Evolutionary conservation across 2,113 vertebrate species (phyloP).

Genomic region (Sinocyclocheilus anshuiensis): DNA sequence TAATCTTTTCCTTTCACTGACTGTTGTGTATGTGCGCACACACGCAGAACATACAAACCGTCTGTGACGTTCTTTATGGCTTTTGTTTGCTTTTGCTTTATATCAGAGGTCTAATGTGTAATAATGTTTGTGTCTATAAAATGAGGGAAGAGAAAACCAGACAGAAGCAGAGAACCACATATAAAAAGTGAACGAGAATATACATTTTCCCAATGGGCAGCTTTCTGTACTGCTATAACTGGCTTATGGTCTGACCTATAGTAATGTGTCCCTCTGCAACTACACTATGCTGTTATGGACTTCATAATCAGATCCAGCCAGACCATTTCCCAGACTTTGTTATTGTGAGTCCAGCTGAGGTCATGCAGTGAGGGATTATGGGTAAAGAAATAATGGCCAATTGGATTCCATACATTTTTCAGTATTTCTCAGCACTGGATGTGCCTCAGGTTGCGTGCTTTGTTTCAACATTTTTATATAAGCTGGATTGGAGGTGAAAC

Average conservation of each 20-base stretch:
- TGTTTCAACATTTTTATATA: background rate
- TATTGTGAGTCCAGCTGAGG: constrained; percentile 23
- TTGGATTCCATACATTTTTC: constrained; percentile 26
- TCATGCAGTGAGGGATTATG: constrained; percentile 35
- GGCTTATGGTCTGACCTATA: background rate
- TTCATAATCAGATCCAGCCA: constrained; percentile 31
- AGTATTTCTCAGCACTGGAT: background rate
- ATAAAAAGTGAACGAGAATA: background rate
- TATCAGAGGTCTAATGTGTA: background rate
- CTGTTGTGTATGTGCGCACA: background rate
- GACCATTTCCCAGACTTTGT: constrained; percentile 15
- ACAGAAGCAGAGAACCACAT: background rate
- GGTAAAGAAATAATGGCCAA: constrained; percentile 35
- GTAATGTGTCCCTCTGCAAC: background rate
- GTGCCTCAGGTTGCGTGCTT: background rate
- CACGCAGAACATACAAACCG: constrained; percentile 44
- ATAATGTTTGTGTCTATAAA: background rate
- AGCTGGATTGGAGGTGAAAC: constrained; percentile 4
- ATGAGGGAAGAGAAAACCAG: background rate
- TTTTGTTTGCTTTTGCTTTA: constrained; percentile 29
- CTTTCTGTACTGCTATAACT: background rate
- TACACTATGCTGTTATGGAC: background rate
- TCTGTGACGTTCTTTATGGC: background rate
- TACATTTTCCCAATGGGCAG: background rate
- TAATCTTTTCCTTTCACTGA: constrained; percentile 1